phyloP scores from a whole-genome alignment of 2,113 vertebrate genomes.

The Oncorhynchus nerka region DNA sequence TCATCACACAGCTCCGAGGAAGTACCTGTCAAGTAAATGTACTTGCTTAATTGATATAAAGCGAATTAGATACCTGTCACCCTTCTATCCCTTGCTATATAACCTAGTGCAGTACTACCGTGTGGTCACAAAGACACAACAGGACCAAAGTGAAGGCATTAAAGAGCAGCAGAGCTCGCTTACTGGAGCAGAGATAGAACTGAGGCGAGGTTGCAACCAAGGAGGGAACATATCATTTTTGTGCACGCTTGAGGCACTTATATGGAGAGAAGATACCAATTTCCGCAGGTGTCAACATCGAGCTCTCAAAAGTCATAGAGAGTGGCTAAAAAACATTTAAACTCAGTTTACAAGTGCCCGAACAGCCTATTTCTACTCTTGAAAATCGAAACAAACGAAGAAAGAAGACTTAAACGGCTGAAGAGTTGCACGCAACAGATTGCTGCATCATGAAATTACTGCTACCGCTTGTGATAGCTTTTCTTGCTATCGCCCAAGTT shows the following conservation, averaged over 20 bases:
- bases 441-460: conserved; percentile 80
- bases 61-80: conserved; percentile 57
- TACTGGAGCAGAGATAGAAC: background rate
- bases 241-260: conserved; percentile 22
- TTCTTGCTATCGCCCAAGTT: conserved; percentile 77
- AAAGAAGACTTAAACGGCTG: background rate
- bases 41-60: conserved; percentile 60
- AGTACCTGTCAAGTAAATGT: conserved; percentile 49
- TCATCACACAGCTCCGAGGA: conserved; percentile 31
- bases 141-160: conserved; percentile 10
- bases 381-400: background rate
- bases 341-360: background rate
- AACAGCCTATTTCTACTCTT: background rate
- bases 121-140: conserved; percentile 36
- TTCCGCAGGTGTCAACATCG: conserved; percentile 11
- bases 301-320: background rate
- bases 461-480: conserved; percentile 74
- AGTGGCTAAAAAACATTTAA: background rate
- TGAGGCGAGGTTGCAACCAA: conserved; percentile 1
- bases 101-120: conserved; percentile 51
- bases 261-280: conserved; percentile 47
- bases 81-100: conserved; percentile 67
- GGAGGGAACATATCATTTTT: conserved; percentile 3
- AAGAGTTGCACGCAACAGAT: conserved; percentile 17
- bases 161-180: conserved; percentile 16